phyloP scores from a whole-genome alignment of 2,888 invertebrate species.

The Ochropleura plecta region DNA sequence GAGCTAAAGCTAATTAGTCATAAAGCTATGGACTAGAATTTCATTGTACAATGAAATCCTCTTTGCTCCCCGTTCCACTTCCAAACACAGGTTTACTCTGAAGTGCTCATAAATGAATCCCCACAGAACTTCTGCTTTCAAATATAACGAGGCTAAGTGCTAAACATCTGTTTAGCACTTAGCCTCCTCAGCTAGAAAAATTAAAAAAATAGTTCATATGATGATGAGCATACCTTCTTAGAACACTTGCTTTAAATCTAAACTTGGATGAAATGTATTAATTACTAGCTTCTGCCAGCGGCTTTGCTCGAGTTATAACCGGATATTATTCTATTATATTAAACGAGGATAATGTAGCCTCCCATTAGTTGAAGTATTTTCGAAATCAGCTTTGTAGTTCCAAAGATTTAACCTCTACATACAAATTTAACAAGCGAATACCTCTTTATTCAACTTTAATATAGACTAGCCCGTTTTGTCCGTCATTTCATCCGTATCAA shows the following conservation, averaged over 20 bases:
- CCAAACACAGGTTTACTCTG: background rate
- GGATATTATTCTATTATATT: no score
- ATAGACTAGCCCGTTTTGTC: no score
- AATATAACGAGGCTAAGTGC: background rate
- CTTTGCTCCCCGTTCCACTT: slow-evolving; percentile 15
- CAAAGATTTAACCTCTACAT: no score
- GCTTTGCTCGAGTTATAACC: no score
- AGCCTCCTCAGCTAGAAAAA: no score
- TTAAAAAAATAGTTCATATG: background rate
- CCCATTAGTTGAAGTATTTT: no score
- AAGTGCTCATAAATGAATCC: background rate
- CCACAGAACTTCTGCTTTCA: background rate
- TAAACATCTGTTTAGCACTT: no score
- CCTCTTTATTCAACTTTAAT: no score
- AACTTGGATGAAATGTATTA: background rate
- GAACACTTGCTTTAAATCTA: background rate
- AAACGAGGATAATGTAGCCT: no score
- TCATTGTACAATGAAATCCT: slow-evolving; percentile 22
- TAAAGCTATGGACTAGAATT: no score
- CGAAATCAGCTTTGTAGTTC: no score
- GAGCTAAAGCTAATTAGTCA: background rate
- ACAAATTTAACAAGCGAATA: no score
- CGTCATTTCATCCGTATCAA: background rate
- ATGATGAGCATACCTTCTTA: background rate
- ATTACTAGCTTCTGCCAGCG: background rate